Evolutionary conservation across 2,113 vertebrate species (phyloP).

Genomic region (Echinops telfairi): DNA sequence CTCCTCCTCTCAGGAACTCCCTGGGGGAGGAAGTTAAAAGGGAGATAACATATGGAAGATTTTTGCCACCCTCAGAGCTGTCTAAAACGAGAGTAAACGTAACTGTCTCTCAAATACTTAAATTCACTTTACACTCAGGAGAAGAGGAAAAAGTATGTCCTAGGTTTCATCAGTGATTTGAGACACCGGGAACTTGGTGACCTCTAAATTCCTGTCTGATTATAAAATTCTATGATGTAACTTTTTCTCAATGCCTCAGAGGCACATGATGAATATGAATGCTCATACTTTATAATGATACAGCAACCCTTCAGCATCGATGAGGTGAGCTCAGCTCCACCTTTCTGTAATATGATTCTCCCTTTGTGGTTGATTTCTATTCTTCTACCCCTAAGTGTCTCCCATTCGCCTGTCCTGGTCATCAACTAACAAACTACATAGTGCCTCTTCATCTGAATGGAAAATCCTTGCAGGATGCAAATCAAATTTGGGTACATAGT

Average conservation of each 20-base stretch:
- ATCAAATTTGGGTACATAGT: neutral
- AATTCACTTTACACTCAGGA: constrained; percentile 21
- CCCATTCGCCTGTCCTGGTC: neutral
- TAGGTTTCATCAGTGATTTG: constrained; percentile 26
- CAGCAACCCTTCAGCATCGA: neutral
- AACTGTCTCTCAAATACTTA: constrained; percentile 43
- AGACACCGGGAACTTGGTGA: neutral
- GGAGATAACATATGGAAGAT: constrained; percentile 66
- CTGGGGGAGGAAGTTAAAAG: constrained; percentile 59
- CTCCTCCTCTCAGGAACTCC: constrained; percentile 56
- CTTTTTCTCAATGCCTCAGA: constrained; percentile 72
- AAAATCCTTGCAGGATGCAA: constrained; percentile 10
- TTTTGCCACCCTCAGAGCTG: constrained; percentile 63
- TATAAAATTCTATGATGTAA: constrained; percentile 60
- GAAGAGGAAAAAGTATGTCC: constrained; percentile 29
- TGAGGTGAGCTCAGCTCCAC: neutral
- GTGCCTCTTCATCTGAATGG: neutral
- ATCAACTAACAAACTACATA: neutral
- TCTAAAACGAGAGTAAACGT: constrained; percentile 59
- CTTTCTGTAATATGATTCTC: neutral
- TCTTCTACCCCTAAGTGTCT: neutral
- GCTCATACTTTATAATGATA: neutral
- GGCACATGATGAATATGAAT: neutral
- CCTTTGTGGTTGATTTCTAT: neutral
- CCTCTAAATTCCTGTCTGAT: constrained; percentile 50